Evolutionary conservation across 2,888 invertebrate species (phyloP).

Genomic region (Mesoligia furuncula): DNA sequence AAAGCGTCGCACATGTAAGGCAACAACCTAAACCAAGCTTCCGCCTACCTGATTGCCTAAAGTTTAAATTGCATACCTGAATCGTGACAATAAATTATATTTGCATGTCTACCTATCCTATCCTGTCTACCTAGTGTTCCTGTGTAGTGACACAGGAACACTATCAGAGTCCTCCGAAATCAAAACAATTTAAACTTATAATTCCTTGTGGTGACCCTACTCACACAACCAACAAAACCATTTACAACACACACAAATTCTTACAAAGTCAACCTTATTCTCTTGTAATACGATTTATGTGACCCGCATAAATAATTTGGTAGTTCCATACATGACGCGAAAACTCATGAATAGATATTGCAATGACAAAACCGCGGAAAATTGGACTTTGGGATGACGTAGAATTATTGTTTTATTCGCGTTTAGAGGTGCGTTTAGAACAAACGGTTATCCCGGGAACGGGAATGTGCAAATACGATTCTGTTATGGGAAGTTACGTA

Average conservation of each 20-base stretch:
- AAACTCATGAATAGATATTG: conserved; percentile 88
- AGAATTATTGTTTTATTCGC: conserved; percentile 77
- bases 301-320: conserved; percentile 28
- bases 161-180: conserved; percentile 50
- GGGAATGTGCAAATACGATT: conserved; percentile 48
- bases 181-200: conserved; percentile 65
- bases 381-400: conserved; percentile 77
- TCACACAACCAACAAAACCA: conserved; percentile 39
- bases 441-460: conserved; percentile 47
- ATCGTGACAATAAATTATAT: conserved; percentile 36
- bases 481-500: conserved; percentile 19
- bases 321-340: conserved; percentile 67
- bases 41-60: conserved; percentile 3
- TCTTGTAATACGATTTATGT: conserved; percentile 2
- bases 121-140: too few species aligned
- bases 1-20: background rate
- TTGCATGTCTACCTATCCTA: conserved; percentile 16
- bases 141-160: conserved; percentile 27
- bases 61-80: conserved; percentile 47
- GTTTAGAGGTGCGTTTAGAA: conserved; percentile 63
- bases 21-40: background rate
- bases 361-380: conserved; percentile 84
- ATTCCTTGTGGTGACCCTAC: conserved; percentile 66
- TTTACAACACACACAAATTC: background rate
- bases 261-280: conserved; percentile 19